Evolutionary conservation across 2,888 invertebrate species (phyloP).

Genomic region (Epistrophella euchroma): DNA sequence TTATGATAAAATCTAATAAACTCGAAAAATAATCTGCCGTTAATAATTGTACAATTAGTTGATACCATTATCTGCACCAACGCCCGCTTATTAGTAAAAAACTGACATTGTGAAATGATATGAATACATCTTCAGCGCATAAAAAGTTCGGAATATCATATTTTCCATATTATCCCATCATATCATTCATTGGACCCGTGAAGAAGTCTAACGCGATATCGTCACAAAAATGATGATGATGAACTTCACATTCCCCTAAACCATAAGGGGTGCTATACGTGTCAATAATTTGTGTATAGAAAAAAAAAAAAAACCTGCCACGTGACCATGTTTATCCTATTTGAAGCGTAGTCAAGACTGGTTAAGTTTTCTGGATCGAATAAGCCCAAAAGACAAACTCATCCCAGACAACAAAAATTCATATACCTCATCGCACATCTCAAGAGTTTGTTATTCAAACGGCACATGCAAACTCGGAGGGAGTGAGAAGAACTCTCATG

Average conservation of each 20-base stretch:
- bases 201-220: slow-evolving; percentile 28
- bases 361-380: slow-evolving; percentile 79
- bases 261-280: slow-evolving; percentile 53
- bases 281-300: slow-evolving; percentile 61
- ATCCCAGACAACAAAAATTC: slow-evolving; percentile 77
- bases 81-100: slow-evolving; percentile 77
- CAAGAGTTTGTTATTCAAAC: slow-evolving; percentile 74
- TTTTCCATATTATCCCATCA: slow-evolving; percentile 64
- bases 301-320: slow-evolving; percentile 76
- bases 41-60: slow-evolving; percentile 79
- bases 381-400: slow-evolving; percentile 78
- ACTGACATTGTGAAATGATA: slow-evolving; percentile 60
- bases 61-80: slow-evolving; percentile 79
- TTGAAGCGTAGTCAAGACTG: slow-evolving; percentile 79
- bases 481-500: neutral
- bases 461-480: slow-evolving; percentile 43
- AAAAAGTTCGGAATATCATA: slow-evolving; percentile 63
- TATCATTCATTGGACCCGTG: slow-evolving; percentile 37
- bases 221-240: slow-evolving; percentile 34
- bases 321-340: slow-evolving; percentile 83
- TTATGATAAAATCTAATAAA: neutral
- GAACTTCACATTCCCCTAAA: slow-evolving; percentile 27
- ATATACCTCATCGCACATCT: slow-evolving; percentile 77
- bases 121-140: slow-evolving; percentile 54
- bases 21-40: slow-evolving; percentile 78